These are phyloP conservation scores for Gouania willdenowi DNA, from an alignment of 2,797 vertebrate genomes.

Conservation along the genomic window DNA sequence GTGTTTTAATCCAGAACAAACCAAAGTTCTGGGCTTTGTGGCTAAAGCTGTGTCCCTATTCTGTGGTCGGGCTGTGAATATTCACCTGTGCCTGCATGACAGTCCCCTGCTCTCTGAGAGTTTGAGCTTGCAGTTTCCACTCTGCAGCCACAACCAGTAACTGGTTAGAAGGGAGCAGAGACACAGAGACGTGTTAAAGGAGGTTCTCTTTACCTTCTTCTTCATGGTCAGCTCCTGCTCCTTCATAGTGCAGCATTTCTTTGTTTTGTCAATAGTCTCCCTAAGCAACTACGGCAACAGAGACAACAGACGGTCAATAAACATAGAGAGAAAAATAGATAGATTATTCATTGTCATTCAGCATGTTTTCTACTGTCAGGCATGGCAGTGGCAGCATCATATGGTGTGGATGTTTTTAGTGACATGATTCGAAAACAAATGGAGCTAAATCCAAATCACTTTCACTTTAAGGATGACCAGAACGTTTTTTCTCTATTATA, in stretches of 20 bases:
- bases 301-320: conserved; percentile 58
- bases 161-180: conserved; percentile 78
- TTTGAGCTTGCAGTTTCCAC: conserved; percentile 93
- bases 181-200: conserved; percentile 37
- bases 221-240: conserved; percentile 75
- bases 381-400: too few relatives aligned
- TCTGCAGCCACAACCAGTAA: conserved; percentile 95
- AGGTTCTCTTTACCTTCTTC: conserved; percentile 65
- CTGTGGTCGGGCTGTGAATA: conserved; percentile 34
- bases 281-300: conserved; percentile 74
- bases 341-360: too few relatives aligned
- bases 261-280: conserved; percentile 78
- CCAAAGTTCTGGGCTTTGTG: too few relatives aligned
- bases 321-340: too few relatives aligned
- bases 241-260: conserved; percentile 76
- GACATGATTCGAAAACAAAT: too few relatives aligned
- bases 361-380: too few relatives aligned
- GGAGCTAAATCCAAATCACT: too few relatives aligned
- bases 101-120: conserved; percentile 90
- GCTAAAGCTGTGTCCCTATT: too few relatives aligned
- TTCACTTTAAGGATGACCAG: too few relatives aligned
- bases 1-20: too few relatives aligned
- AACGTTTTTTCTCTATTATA: too few relatives aligned
- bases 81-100: conserved; percentile 93
- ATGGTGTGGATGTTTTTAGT: too few relatives aligned